Percentiles rank a stretch among this genome's conserved stretches.
Conservation (phyloP, 1,140 invertebrate species). For the Aphidius gifuensis region DNA sequence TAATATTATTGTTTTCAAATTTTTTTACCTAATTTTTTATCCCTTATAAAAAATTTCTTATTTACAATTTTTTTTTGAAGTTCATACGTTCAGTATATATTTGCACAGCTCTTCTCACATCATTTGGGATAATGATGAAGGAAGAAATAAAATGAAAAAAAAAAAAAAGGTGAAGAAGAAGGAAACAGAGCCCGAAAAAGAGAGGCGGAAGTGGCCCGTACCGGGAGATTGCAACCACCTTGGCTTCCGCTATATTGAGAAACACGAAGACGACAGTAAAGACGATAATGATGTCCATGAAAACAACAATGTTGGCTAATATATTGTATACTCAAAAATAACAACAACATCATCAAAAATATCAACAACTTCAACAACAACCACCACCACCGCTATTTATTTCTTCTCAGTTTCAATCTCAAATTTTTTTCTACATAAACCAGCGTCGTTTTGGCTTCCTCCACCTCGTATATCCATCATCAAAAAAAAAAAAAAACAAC, state of each 20-base stretch:
- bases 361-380: slow-evolving; percentile 20
- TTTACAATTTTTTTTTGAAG: too few relatives aligned
- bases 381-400: slow-evolving; percentile 39
- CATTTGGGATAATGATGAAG: not conserved
- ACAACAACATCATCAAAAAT: too few relatives aligned
- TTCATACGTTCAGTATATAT: too few relatives aligned
- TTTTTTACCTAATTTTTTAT: too few relatives aligned
- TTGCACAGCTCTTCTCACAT: not conserved
- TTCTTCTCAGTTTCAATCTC: slow-evolving; percentile 21
- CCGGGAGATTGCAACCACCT: slow-evolving; percentile 54
- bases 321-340: too few relatives aligned
- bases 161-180: too few relatives aligned
- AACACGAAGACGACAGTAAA: slow-evolving; percentile 15
- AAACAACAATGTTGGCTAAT: too few relatives aligned
- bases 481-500: not conserved
- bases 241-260: slow-evolving; percentile 55
- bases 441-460: not conserved
- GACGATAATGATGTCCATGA: too few relatives aligned
- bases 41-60: too few relatives aligned
- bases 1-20: too few relatives aligned
- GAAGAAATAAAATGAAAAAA: too few relatives aligned
- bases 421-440: slow-evolving; percentile 19
- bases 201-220: slow-evolving; percentile 49
- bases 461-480: slow-evolving; percentile 12
- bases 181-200: slow-evolving; percentile 17